A percentile compares a stretch with the other conserved stretches of the same genome.
These are phyloP conservation scores for Saccopteryx leptura DNA, from an alignment of 2,113 vertebrate species.

Conservation along the genomic window DNA sequence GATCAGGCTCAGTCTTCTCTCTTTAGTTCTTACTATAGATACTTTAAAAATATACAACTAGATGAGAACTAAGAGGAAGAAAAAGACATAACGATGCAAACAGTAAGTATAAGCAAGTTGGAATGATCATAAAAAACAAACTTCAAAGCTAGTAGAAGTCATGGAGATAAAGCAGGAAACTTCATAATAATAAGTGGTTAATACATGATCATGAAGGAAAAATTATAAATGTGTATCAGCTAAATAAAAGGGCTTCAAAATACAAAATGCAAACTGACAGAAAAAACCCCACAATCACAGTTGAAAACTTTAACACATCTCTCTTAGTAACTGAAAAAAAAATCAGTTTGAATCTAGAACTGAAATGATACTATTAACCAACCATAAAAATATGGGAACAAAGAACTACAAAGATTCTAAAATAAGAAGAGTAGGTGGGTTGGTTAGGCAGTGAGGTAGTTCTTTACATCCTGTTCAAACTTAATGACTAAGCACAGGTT, in stretches of 20 bases:
- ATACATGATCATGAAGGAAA: background rate
- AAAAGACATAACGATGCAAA: background rate
- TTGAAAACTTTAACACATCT: background rate
- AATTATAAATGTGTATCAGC: background rate
- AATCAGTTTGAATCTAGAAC: background rate
- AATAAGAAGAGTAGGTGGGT: background rate
- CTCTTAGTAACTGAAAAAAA: background rate
- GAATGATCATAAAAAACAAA: background rate
- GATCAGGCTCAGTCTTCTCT: background rate
- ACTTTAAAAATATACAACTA: conserved; percentile 37
- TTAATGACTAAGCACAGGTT: background rate
- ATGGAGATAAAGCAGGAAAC: conserved; percentile 9
- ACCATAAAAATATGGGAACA: background rate
- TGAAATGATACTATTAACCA: conserved; percentile 7
- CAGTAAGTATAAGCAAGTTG: background rate
- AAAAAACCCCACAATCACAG: background rate
- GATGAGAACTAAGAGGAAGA: background rate
- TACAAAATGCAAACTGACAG: background rate
- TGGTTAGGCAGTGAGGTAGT: background rate
- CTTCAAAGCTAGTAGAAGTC: background rate
- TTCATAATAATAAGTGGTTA: background rate
- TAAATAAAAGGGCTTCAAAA: background rate
- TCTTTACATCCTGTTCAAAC: conserved; percentile 9
- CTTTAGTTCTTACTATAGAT: background rate
- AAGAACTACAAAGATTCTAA: conserved; percentile 36